Evolutionary conservation across 92 coral and sea anemone species (phyloP).

Genomic region (Metridium senile): DNA sequence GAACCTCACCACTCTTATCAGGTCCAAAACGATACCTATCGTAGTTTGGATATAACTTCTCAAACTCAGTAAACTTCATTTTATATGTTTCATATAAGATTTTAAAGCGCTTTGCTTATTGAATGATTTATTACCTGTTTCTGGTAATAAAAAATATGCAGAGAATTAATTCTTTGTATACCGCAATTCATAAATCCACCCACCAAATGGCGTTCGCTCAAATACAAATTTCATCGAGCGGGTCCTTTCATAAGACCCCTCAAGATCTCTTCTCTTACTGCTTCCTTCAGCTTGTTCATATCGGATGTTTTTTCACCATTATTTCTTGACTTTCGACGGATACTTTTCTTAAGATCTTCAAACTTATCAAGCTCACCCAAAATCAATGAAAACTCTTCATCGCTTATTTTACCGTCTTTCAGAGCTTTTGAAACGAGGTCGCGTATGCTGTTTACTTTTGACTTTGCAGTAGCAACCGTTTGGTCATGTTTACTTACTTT

Average conservation of each 20-base stretch:
- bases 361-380: constrained; percentile 32
- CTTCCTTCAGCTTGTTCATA: constrained; percentile 22
- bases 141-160: not conserved
- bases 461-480: constrained; percentile 37
- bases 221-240: constrained; percentile 12
- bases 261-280: constrained; percentile 29
- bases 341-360: constrained; percentile 21
- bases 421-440: constrained; percentile 42
- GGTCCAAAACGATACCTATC: not conserved
- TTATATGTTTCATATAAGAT: constrained; percentile 11
- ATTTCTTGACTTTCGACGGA: constrained; percentile 29
- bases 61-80: constrained; percentile 26
- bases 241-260: constrained; percentile 11
- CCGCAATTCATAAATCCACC: constrained; percentile 24
- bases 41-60: not conserved
- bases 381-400: constrained; percentile 34
- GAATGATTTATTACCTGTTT: not conserved
- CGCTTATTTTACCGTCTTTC: constrained; percentile 34
- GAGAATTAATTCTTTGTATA: constrained; percentile 17
- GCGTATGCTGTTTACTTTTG: constrained; percentile 44
- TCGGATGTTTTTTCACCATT: constrained; percentile 20
- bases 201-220: constrained; percentile 30
- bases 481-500: constrained; percentile 55
- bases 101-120: constrained; percentile 2
- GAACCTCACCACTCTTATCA: not conserved